phyloP scores from a whole-genome alignment of 2,113 vertebrate species.

The Hirundichthys speculiger region DNA sequence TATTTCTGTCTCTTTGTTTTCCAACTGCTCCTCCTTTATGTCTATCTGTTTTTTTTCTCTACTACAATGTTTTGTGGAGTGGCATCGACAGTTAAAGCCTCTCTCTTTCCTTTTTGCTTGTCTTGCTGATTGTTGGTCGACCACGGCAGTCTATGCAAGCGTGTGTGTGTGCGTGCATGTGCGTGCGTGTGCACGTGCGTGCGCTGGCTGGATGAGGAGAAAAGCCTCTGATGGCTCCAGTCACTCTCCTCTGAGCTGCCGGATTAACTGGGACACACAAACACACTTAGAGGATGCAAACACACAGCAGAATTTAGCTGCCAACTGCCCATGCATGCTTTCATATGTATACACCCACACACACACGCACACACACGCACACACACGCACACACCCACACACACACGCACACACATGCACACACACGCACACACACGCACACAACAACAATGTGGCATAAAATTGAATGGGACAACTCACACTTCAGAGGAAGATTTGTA shows the following conservation, averaged over 20 bases:
- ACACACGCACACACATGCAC: constrained; percentile 6
- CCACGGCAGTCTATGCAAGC: constrained; percentile 1
- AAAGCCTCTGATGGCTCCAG: constrained; percentile 71
- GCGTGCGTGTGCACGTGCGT: constrained; percentile 24
- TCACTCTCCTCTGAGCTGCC: constrained; percentile 64
- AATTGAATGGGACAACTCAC: not conserved
- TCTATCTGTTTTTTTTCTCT: constrained; percentile 14
- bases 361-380: no score
- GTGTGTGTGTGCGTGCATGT: constrained; percentile 19
- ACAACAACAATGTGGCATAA: constrained; percentile 1
- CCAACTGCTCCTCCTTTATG: not conserved
- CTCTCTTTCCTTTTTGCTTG: constrained; percentile 20
- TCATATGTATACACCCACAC: no score
- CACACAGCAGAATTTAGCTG: constrained; percentile 11
- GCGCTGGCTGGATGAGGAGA: constrained; percentile 48
- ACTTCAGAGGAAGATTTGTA: not conserved
- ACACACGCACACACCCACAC: not conserved
- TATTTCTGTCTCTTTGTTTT: not conserved
- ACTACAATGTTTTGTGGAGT: constrained; percentile 41
- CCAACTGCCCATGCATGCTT: constrained; percentile 16
- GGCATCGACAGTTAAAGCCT: constrained; percentile 23
- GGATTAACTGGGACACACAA: constrained; percentile 67
- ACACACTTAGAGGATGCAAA: no score
- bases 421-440: not conserved
- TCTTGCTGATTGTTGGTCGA: constrained; percentile 26